Evolutionary conservation across 2,888 invertebrate species (phyloP), one percentile per base, ranked within the genome.

Genomic region (Cephus sareptanus): DNA sequence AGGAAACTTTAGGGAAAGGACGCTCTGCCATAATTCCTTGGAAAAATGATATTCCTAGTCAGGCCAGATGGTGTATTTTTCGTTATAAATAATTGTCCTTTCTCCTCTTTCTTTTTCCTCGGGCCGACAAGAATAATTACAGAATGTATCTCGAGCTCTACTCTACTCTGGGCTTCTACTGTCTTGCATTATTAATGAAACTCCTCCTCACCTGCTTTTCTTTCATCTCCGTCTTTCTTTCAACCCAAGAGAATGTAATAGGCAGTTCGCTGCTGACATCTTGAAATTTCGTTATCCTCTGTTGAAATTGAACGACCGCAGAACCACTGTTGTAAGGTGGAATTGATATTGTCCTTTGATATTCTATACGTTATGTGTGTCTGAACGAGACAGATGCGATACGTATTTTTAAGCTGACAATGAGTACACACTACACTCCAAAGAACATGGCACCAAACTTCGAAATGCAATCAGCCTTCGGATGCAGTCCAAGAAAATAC

Each of bases 101-200:
- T 76, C 30, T n/a, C 35, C 75, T 35, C 34, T 12, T 40, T 31
- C 73, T 37, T 13, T 74, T 70, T 69, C 74, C 78, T 75, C 76
- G 74, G 75, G 73, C 73, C 70, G 77, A 76, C 77, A 75, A 73
- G 34, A 83, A 81, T 83, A 82, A 82, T 84, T 79, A 80, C 79
- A 77, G 77, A 81, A 80, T 82, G 79, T 77, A 81, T 80, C 80
- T 82, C 71, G 71, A 71, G 71, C 13, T 56, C 23, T 9, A 23
- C 56, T 56, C 23, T 56, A 56, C 56, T 56, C 56, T 23, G 30
- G 71, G 71, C 23, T 71, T 12, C 71, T 11, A 33, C 71, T 34
- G 34, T 79, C 80, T 81, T 80, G 83, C 79, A 84, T 84, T 85
- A 85, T 85, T 85, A 85, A 85, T 84, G 84, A 84, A 84, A 84